These are phyloP conservation scores for Idaea straminata DNA, from an alignment of 2,888 invertebrate genomes.

Conservation along the genomic window DNA sequence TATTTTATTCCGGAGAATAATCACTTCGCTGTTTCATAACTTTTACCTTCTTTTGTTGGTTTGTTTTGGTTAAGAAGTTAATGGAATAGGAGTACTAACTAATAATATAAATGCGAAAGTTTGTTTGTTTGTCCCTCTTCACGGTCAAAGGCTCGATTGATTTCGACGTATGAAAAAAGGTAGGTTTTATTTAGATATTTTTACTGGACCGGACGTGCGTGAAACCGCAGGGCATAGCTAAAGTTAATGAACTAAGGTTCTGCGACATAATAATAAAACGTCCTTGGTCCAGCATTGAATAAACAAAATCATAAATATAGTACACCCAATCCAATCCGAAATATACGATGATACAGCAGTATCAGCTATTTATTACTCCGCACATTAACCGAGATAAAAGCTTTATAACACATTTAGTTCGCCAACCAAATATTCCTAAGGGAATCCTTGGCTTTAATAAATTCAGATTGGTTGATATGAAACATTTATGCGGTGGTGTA, in stretches of 20 bases:
- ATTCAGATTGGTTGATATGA: conserved; percentile 32
- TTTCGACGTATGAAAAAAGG: no score
- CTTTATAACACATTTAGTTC: conserved; percentile 25
- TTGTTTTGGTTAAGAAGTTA: background rate
- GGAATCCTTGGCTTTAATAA: conserved; percentile 28
- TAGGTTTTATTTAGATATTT: no score
- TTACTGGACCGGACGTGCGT: no score
- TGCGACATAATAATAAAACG: background rate
- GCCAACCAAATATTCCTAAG: conserved; percentile 23
- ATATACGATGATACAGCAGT: conserved; percentile 17
- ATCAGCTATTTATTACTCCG: conserved; percentile 2
- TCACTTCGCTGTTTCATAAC: background rate
- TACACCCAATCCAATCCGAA: conserved; percentile 14
- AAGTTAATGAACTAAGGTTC: background rate
- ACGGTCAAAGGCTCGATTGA: no score
- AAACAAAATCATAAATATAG: conserved; percentile 8
- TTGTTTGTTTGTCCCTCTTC: no score
- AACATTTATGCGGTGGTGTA: conserved; percentile 30
- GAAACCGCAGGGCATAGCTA: no score
- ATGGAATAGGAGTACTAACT: no score
- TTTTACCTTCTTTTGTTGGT: background rate
- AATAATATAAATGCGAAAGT: no score
- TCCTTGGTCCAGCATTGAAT: conserved; percentile 3
- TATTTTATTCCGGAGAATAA: background rate
- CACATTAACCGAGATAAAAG: conserved; percentile 15